A percentile compares a stretch with the other conserved stretches of the same genome.
phyloP scores from a whole-genome alignment of 2,797 vertebrate species.

The Anguilla obscura region DNA sequence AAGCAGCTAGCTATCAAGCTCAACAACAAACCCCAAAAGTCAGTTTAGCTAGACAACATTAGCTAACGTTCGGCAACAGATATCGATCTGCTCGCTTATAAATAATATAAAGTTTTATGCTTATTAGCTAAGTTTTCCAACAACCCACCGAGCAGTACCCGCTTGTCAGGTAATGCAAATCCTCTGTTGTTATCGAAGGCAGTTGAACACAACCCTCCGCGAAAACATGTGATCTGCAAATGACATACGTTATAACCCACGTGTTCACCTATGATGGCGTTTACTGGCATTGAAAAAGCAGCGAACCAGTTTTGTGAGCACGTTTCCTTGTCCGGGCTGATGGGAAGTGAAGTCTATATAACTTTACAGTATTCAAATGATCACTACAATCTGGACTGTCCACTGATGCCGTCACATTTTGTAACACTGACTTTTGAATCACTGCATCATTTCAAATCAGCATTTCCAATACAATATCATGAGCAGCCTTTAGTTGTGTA shows the following conservation, averaged over 20 bases:
- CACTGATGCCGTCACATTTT: neutral
- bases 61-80: neutral
- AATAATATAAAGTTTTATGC: neutral
- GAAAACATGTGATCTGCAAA: conserved; percentile 33
- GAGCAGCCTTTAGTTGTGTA: too few relatives aligned
- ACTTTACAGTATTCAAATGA: neutral
- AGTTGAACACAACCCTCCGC: neutral
- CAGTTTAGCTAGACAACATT: neutral
- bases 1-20: neutral
- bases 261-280: neutral
- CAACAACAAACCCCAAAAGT: neutral
- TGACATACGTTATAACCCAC: conserved; percentile 9
- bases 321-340: neutral
- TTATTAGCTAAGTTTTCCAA: neutral
- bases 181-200: neutral
- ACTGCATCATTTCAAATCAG: too few relatives aligned
- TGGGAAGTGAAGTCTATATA: neutral
- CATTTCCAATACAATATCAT: too few relatives aligned
- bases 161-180: neutral
- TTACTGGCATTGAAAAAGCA: neutral
- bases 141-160: neutral
- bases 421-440: neutral
- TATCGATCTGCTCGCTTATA: neutral
- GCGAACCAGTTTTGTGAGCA: too few relatives aligned
- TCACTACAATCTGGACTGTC: neutral